Conservation (phyloP, 2,797 vertebrate genomes). For the Pantherophis vulpinus region DNA sequence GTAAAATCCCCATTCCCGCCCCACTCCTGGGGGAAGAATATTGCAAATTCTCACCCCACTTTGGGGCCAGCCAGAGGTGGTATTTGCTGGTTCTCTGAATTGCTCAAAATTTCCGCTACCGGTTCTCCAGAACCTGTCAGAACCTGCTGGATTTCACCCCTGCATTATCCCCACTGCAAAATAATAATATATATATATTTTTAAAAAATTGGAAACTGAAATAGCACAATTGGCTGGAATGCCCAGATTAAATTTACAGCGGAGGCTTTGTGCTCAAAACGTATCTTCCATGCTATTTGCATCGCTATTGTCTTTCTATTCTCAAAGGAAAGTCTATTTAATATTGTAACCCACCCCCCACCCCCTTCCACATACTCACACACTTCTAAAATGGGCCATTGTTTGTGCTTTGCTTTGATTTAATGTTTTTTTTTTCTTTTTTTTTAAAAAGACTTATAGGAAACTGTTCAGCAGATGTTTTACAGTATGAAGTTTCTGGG, state of each 20-base stretch:
- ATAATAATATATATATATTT: too few relatives aligned
- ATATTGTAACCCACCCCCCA: constrained; percentile 16
- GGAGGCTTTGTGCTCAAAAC: constrained; percentile 58
- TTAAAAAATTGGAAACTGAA: not conserved
- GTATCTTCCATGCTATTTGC: constrained; percentile 69
- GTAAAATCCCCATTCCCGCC: too few relatives aligned
- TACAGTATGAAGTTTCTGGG: constrained; percentile 70
- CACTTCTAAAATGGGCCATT: constrained; percentile 74
- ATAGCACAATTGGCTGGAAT: constrained; percentile 26
- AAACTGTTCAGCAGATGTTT: constrained; percentile 84
- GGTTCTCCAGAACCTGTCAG: too few relatives aligned
- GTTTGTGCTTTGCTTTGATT: constrained; percentile 79
- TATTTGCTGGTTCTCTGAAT: too few relatives aligned
- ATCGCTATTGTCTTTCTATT: constrained; percentile 70
- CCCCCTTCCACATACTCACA: constrained; percentile 29
- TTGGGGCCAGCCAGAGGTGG: too few relatives aligned
- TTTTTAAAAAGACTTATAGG: constrained; percentile 75
- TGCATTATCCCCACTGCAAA: too few relatives aligned
- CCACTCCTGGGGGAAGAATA: too few relatives aligned
- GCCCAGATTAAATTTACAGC: constrained; percentile 49
- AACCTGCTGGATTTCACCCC: too few relatives aligned
- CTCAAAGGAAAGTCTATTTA: constrained; percentile 73
- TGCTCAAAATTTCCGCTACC: too few relatives aligned
- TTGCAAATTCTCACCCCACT: too few relatives aligned
- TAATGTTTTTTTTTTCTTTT: constrained; percentile 61